Evolutionary conservation across 2,113 vertebrate genomes (phyloP).

Genomic region (Lepidothrix coronata): DNA sequence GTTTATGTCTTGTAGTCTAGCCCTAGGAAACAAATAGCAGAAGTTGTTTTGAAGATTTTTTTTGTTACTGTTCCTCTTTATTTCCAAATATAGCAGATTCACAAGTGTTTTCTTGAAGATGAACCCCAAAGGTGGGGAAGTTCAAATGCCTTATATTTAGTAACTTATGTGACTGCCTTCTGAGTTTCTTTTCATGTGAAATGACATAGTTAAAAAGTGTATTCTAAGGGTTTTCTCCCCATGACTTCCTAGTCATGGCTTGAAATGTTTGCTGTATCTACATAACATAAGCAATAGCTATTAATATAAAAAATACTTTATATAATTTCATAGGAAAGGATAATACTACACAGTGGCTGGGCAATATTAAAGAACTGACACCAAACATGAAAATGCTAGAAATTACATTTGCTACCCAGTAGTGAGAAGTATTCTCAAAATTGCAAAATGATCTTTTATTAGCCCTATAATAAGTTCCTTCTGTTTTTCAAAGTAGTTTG

Average conservation of each 20-base stretch:
- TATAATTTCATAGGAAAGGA: neutral
- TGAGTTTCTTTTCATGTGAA: neutral
- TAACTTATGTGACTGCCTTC: neutral
- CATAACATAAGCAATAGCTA: neutral
- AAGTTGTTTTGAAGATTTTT: neutral
- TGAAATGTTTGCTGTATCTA: neutral
- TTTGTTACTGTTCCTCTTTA: neutral
- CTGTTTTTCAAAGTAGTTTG: neutral
- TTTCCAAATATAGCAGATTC: conserved; percentile 29
- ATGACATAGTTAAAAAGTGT: neutral
- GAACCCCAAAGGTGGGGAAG: neutral
- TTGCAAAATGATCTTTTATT: neutral
- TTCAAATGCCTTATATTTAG: neutral
- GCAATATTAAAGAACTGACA: neutral
- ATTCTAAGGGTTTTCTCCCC: neutral
- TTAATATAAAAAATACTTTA: neutral
- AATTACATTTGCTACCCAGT: neutral
- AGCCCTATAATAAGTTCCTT: neutral
- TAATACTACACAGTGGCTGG: neutral
- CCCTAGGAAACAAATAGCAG: conserved; percentile 30
- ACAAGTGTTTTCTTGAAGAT: neutral
- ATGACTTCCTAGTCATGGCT: neutral
- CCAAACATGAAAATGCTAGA: neutral
- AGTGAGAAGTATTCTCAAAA: neutral
- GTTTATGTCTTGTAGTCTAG: neutral